Conservation (phyloP, 2,113 vertebrate genomes). For the Aegotheles bennettii region DNA sequence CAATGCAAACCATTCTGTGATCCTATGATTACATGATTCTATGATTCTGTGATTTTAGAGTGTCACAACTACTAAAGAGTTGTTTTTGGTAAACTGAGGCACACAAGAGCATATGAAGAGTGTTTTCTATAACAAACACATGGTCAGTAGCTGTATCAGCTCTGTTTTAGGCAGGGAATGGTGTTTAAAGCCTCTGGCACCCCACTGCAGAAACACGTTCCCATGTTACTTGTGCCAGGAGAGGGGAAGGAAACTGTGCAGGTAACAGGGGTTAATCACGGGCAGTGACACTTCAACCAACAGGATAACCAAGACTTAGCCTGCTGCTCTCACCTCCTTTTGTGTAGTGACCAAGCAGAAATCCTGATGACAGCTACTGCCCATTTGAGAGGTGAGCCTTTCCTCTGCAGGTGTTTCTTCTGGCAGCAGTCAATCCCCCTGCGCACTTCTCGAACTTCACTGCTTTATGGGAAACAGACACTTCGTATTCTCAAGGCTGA, state of each 20-base stretch:
- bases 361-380: background rate
- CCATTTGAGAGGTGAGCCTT: background rate
- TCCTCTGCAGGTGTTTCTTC: background rate
- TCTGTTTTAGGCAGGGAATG: background rate
- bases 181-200: background rate
- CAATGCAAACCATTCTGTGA: too few relatives aligned
- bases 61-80: fast-evolving
- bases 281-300: background rate
- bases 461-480: background rate
- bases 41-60: too few relatives aligned
- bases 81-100: background rate
- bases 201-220: background rate
- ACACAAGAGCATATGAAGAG: fast-evolving
- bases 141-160: background rate
- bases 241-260: background rate
- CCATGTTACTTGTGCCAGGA: background rate
- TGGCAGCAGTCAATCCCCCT: background rate
- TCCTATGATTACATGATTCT: too few relatives aligned
- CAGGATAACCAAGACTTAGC: background rate
- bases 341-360: background rate
- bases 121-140: background rate
- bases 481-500: background rate
- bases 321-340: background rate
- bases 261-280: background rate
- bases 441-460: background rate